These are phyloP conservation scores for Flexamia atlantica DNA, from an alignment of 2,888 invertebrate species.

Conservation along the genomic window DNA sequence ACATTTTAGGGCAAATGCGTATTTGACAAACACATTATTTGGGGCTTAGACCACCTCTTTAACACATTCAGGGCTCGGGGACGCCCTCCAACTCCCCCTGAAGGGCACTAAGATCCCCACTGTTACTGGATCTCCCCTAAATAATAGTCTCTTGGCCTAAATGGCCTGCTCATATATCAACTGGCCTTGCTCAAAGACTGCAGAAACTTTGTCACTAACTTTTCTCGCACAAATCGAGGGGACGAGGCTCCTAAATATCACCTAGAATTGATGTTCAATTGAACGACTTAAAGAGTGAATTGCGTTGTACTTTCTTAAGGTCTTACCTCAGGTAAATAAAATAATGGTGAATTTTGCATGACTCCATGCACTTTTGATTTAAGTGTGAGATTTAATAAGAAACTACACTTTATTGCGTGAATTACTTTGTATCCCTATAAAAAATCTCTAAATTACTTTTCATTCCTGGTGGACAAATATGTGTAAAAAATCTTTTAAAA, in stretches of 20 bases:
- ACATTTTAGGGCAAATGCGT: neutral
- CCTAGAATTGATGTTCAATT: too few species aligned
- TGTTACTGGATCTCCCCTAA: conserved; percentile 51
- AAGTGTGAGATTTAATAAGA: too few species aligned
- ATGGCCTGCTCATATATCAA: conserved; percentile 51
- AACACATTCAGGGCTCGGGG: conserved; percentile 4
- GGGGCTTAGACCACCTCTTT: conserved; percentile 8
- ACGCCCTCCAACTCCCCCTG: neutral
- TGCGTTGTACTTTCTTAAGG: too few species aligned
- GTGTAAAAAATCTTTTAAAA: too few species aligned
- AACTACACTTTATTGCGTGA: too few species aligned
- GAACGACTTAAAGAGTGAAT: too few species aligned
- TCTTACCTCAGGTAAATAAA: too few species aligned
- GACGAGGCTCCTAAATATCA: neutral
- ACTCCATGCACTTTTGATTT: too few species aligned
- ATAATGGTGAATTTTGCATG: too few species aligned
- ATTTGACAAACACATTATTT: conserved; percentile 17
- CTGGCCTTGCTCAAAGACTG: conserved; percentile 10
- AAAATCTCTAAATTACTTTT: too few species aligned
- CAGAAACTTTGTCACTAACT: conserved; percentile 10
- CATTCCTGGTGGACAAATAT: too few species aligned
- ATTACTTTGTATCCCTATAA: too few species aligned
- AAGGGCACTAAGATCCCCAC: conserved; percentile 19
- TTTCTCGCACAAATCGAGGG: conserved; percentile 1
- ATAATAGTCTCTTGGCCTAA: conserved; percentile 58